Percentiles rank a stretch among this genome's conserved stretches.
Evolutionary conservation across 1,140 invertebrate species (phyloP).

Genomic region (Heliconius eleuchia): DNA sequence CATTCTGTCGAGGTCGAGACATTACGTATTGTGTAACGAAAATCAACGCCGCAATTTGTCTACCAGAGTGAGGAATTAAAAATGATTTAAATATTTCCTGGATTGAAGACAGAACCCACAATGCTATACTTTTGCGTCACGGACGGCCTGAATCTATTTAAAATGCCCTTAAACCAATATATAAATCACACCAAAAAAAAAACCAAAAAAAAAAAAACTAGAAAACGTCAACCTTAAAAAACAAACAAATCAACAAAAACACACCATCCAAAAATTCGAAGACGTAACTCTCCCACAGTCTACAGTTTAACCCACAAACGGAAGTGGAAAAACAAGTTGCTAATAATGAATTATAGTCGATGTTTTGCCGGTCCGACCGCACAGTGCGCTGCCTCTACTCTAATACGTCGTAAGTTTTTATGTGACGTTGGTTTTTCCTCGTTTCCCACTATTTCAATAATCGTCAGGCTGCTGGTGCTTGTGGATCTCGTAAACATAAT

Average conservation of each 20-base stretch:
- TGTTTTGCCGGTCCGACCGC: constrained; percentile 47
- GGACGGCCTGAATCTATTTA: too few relatives aligned
- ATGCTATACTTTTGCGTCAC: too few relatives aligned
- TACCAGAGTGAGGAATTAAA: too few relatives aligned
- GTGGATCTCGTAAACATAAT: constrained; percentile 27
- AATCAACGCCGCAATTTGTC: too few relatives aligned
- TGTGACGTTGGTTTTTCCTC: constrained; percentile 46
- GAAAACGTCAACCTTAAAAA: constrained; percentile 8
- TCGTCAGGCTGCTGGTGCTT: constrained; percentile 21
- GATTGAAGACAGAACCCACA: too few relatives aligned
- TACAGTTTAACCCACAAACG: constrained; percentile 46
- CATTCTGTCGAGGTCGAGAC: too few relatives aligned
- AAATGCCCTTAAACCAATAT: too few relatives aligned
- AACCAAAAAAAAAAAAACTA: not conserved
- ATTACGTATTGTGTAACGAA: too few relatives aligned
- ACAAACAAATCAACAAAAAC: not conserved
- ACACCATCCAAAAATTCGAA: constrained; percentile 21
- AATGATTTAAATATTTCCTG: too few relatives aligned
- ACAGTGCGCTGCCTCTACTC: constrained; percentile 37
- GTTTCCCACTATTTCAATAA: constrained; percentile 44
- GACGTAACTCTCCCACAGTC: constrained; percentile 36
- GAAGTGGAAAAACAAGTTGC: constrained; percentile 60
- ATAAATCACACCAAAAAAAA: not conserved
- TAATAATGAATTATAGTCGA: constrained; percentile 62
- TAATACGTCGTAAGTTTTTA: constrained; percentile 55